These are phyloP conservation scores for Kryptolebias ocellatus DNA, from an alignment of 2,797 vertebrate species.

Conservation along the genomic window DNA sequence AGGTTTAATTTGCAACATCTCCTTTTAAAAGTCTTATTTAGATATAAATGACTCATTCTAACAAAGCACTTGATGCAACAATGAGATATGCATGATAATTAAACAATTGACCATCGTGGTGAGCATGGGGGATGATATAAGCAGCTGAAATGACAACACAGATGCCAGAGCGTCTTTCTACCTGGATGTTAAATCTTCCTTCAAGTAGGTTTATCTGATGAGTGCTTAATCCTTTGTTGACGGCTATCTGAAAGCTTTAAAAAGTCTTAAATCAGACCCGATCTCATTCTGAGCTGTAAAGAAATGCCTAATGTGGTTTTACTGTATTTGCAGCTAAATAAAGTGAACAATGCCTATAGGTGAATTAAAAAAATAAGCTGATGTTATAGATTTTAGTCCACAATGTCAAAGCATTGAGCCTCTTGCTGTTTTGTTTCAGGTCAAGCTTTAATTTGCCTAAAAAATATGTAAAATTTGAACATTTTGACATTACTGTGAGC, in stretches of 20 bases:
- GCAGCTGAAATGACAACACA: conserved; percentile 26
- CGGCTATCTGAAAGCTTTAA: conserved; percentile 71
- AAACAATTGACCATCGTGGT: no score
- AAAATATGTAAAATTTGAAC: no score
- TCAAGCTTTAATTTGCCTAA: no score
- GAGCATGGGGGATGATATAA: neutral
- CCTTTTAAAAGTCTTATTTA: no score
- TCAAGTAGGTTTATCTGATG: conserved; percentile 43
- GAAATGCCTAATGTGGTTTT: conserved; percentile 41
- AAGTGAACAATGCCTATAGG: conserved; percentile 12
- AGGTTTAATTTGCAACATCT: no score
- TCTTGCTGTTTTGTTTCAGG: no score
- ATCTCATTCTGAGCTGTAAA: conserved; percentile 71
- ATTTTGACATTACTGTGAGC: no score
- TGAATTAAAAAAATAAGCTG: conserved; percentile 8
- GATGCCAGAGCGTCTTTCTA: conserved; percentile 36
- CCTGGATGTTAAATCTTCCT: conserved; percentile 43
- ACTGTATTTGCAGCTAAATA: no score
- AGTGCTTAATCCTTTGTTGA: conserved; percentile 68
- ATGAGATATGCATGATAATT: no score
- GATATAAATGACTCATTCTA: no score
- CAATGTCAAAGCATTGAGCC: no score
- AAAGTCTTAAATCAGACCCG: conserved; percentile 48
- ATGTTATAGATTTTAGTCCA: neutral
- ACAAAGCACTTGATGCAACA: no score